Conservation (phyloP, 2,113 vertebrate genomes). For the Phodopus roborovskii region DNA sequence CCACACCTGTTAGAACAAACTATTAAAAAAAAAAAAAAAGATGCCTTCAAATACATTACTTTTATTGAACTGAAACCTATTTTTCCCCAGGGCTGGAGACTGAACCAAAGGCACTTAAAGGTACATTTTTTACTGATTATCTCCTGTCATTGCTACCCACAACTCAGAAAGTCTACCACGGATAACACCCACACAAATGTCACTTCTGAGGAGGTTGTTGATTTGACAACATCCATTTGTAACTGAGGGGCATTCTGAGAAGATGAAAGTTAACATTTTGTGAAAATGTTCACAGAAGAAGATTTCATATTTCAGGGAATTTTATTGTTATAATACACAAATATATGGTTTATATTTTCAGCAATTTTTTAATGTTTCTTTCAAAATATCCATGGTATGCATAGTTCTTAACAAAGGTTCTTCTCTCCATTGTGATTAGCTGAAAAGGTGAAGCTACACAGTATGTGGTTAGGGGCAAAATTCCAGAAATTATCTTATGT, state of each 20-base stretch:
- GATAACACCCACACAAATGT: background rate
- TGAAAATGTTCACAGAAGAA: conserved; percentile 48
- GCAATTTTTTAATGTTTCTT: conserved; percentile 36
- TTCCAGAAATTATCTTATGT: background rate
- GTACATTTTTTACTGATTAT: background rate
- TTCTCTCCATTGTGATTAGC: background rate
- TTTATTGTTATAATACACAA: background rate
- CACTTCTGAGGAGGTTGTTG: background rate
- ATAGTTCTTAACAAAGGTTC: conserved; percentile 43
- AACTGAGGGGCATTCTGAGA: background rate
- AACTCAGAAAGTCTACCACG: background rate
- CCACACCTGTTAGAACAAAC: background rate
- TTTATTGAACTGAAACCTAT: background rate
- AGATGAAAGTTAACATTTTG: background rate
- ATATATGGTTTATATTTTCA: background rate
- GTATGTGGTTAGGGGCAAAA: background rate
- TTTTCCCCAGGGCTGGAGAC: background rate
- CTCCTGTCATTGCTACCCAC: background rate
- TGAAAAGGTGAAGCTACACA: conserved; percentile 13
- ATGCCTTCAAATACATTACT: background rate
- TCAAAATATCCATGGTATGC: background rate
- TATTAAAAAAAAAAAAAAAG: background rate
- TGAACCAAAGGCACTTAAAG: background rate
- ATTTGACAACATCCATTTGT: background rate
- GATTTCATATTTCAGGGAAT: background rate